Base-by-base conservation (phyloP, 64 coral and sea anemone genomes). In the Stichodactyla helianthus region DNA sequence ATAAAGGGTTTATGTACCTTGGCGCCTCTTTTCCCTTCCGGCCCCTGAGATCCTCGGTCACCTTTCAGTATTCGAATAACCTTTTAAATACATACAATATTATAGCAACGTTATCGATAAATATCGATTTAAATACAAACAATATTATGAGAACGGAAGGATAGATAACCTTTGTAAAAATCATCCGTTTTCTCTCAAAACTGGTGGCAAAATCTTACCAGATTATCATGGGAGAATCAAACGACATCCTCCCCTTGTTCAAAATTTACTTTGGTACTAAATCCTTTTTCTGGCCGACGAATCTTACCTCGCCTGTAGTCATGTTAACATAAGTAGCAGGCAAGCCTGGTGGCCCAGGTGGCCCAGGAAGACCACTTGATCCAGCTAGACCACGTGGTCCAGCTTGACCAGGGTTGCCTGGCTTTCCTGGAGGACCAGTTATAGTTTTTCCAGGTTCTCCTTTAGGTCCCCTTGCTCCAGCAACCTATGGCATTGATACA, bases 241-340 rank as follows among this genome's bases (percentile, higher is more conserved):
- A 44, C 4, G 35, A 44, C 35, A 44, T 44, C 35, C 28, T 1
- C 28, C 35, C 35, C 2, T 44, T 44, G 35, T 44, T 44, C 35
- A 44, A 44, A 44, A 44, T 44, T 44, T 3, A 44, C 35, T 44
- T 44, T 44, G 2, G 35, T 44, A 44, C 35, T 44, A 44, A 44
- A 44, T 44, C 35, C 35, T 44, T 44, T 44, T 44, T 44, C 35
- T 44, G 35, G 35, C 35, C 35, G 35, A 44, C 35, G 35, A 44
- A 17, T 51, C 78, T 4, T 56, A 84, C 82, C 82, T 84, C 82
- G 52, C 82, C 82, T 25, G 82, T 84, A 27, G 82, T 25, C 52
- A 84, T 59, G 26, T 84, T 84, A 53, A 84, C 53, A 84, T 84
- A 84, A 25, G 82, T 84, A 17, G 82, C 82, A 22, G 82, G 82